These are phyloP conservation scores for Mirounga angustirostris DNA, from an alignment of 2,113 vertebrate species.

Conservation along the genomic window DNA sequence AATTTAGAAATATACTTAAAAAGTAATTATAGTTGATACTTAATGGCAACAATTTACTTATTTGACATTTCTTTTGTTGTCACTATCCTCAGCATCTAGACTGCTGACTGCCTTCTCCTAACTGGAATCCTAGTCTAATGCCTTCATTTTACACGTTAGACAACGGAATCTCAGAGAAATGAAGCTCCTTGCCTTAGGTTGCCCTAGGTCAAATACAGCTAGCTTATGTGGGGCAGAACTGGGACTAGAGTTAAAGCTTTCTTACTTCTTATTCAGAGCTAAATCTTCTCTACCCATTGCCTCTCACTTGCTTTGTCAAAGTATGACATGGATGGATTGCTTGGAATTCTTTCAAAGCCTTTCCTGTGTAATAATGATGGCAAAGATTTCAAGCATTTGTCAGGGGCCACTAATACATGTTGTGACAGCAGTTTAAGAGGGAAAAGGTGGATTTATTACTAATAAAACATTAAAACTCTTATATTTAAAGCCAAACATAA, in stretches of 20 bases:
- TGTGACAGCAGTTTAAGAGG: conserved; percentile 69
- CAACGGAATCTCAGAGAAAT: neutral
- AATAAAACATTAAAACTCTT: conserved; percentile 64
- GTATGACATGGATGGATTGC: conserved; percentile 70
- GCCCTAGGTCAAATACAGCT: neutral
- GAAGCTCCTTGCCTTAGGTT: neutral
- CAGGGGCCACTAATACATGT: conserved; percentile 61
- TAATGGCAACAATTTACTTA: neutral
- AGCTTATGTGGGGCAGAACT: neutral
- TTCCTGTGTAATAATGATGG: conserved; percentile 72
- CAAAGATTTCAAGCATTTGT: conserved; percentile 78
- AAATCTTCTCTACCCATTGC: conserved; percentile 1
- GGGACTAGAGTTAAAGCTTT: neutral
- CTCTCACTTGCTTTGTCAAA: conserved; percentile 62
- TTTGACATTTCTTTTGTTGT: neutral
- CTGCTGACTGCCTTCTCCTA: neutral
- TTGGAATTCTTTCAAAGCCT: conserved; percentile 78
- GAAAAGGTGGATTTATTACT: conserved; percentile 66
- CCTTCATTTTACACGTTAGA: neutral
- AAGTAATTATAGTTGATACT: neutral
- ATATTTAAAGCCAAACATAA: conserved; percentile 68
- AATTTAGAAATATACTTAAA: neutral
- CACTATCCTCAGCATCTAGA: neutral
- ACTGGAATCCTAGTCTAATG: neutral
- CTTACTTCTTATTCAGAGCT: neutral